These are phyloP conservation scores for Microtus richardsoni DNA, from an alignment of 2,113 vertebrate genomes.

Conservation along the genomic window DNA sequence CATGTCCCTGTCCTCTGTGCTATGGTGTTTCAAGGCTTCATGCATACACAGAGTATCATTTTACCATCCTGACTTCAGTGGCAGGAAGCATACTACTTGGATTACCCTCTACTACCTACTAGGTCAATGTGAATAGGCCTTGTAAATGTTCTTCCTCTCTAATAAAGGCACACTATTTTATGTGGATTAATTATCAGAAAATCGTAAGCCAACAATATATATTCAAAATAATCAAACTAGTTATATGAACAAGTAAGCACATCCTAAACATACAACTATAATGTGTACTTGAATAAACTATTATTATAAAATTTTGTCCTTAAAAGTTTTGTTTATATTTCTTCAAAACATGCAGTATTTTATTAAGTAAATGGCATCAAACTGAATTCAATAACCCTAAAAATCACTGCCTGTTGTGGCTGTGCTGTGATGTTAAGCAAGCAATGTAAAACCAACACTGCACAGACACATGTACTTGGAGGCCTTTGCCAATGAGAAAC, in stretches of 20 bases:
- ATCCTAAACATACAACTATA: not conserved
- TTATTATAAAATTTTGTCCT: not conserved
- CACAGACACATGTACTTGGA: constrained; percentile 88
- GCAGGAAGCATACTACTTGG: too few relatives aligned
- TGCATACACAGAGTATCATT: rapidly evolving
- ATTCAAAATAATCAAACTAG: not conserved
- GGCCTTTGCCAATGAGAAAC: constrained; percentile 84
- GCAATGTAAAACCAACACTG: constrained; percentile 88
- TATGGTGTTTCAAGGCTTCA: rapidly evolving
- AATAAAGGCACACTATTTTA: not conserved
- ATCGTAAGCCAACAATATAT: rapidly evolving
- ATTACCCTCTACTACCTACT: not conserved
- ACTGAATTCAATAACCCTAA: constrained; percentile 82
- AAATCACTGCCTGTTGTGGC: constrained; percentile 85
- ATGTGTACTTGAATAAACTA: not conserved
- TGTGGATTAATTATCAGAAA: not conserved
- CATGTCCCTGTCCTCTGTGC: not conserved
- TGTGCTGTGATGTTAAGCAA: constrained; percentile 86
- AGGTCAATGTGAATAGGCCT: not conserved
- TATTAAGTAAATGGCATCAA: constrained; percentile 80
- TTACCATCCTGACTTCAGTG: rapidly evolving
- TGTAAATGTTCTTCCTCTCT: not conserved
- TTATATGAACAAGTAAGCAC: not conserved
- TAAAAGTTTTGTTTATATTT: not conserved
- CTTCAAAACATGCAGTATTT: constrained; percentile 51